phyloP scores from a whole-genome alignment of 2,888 invertebrate species.

The Limnephilus marmoratus region DNA sequence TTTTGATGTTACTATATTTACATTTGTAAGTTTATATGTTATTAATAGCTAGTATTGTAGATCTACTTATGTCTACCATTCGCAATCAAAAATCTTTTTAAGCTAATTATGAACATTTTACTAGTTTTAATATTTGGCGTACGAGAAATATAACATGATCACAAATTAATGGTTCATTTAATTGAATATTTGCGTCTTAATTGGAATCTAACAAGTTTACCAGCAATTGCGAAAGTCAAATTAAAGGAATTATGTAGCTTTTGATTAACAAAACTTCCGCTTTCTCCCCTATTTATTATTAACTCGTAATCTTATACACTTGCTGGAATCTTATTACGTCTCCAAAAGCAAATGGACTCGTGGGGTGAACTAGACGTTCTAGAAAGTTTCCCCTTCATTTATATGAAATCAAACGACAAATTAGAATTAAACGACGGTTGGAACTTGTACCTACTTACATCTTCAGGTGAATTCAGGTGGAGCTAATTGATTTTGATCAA shows the following conservation, averaged over 20 bases:
- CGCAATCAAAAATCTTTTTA: no score
- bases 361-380: slow-evolving; percentile 29
- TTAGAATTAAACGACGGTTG: slow-evolving; percentile 15
- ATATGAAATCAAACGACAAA: not conserved
- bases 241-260: slow-evolving; percentile 19
- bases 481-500: not conserved
- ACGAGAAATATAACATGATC: not conserved
- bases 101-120: no score
- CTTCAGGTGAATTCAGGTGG: not conserved
- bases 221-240: not conserved
- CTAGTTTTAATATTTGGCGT: not conserved
- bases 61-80: not conserved
- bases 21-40: not conserved
- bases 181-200: not conserved
- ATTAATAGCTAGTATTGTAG: not conserved
- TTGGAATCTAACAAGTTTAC: slow-evolving; percentile 14
- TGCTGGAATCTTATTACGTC: slow-evolving; percentile 52
- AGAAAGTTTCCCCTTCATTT: slow-evolving; percentile 19
- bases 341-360: not conserved
- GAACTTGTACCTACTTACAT: no score
- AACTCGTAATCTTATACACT: slow-evolving; percentile 46
- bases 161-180: not conserved
- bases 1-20: not conserved
- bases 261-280: slow-evolving; percentile 14
- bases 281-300: slow-evolving; percentile 37